Base-by-base conservation (phyloP, 2,888 invertebrate genomes). In the Eupeodes luniger region DNA sequence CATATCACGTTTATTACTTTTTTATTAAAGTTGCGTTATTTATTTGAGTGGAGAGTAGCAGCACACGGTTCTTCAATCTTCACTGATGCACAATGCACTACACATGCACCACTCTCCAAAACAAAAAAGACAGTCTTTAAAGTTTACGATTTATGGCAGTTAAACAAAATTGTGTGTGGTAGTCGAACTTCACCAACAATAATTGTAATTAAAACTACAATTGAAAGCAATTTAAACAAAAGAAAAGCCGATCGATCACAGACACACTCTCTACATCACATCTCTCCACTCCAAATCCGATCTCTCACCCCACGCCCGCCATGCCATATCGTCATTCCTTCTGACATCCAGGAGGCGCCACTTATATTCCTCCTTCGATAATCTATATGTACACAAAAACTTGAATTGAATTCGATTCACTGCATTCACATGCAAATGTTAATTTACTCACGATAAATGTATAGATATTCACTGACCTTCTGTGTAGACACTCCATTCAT, bases 151-250 rank as follows among this genome's bases (percentile, higher is more conserved):
- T 80, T 64, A 76, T 64, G 47, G 59, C 64, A 57, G 64, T 36
- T 1, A 0, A 27, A 69, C 75, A 11, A 16, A 51, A 70, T 2
- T 3, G 27, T 27, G 67, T 62, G 19, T 7, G 34, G 34, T 14
- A 57, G 34, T 59, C 75, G 34, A 78, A 79, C 59, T 82, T 62
- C 75, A 79, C 79, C 75, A 64, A 53, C 34, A 66, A 53, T 61
- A 87, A 87, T 83, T 87, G 47, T 61, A 87, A 87, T 87, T 87
- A 83, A 87, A 87, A 80, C 66, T 61, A 83, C 76, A 86, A 86
- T 86, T 82, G 86, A 47, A 59, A 47, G 78, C 77, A 79, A 82
- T 82, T 86, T 75, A 64, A 78, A 59, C 5, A 40, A 75, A 75
- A 55, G 9, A 40, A 75, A 75, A 55, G 40, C 14, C 66, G 57